Evolutionary conservation across 30 jellyfish, hydroid and myxozoan genomes (phyloP), one percentile per base, ranked within the genome.

Genomic region (Aurelia sp.): DNA sequence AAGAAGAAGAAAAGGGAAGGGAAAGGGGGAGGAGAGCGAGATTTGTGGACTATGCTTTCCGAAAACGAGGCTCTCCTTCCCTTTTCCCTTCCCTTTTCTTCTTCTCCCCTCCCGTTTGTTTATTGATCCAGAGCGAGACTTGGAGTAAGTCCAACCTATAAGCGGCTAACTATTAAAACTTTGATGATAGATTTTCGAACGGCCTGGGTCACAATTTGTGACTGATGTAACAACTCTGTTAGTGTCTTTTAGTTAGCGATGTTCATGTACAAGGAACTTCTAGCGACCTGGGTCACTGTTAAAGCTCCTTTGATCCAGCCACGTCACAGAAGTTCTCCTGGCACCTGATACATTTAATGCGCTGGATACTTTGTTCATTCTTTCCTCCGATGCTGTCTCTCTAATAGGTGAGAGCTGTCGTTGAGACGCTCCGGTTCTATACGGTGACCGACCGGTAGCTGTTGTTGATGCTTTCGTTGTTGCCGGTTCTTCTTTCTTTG

Each of bases 371-470:
- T 67, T 73, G 77, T 63, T 85, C 40, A 69, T 67, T n/a, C 66
- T 51, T 64, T 80, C 88, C 57, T 88, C 96, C 30, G 91, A 78
- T 8, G 82, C 76, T 13, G 91, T 80, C 67, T 88, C 96, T 33
- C 96, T 75, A 13, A 88, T 88, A 21, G 96, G 96, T 68, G 96
- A 88, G 20, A 88, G 73, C 30, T 67, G 91, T 0, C 96, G 81
- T 68, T 66, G 89, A 8, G 91, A 27, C 21, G 96, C 85, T 35
- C 91, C 91, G 13, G 81, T 76, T 62, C 96, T 59, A 62, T 88
- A 74, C 1, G 96, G 96, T 5, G 89, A 79, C 71, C 90, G 80
- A 18, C 96, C 88, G 5, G 83, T 51, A 19, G 83, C 48, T 8
- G 63, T 4, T 12, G 55, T 8, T 17, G 78, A 24, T 17, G 78